Percentiles rank a stretch among this genome's conserved stretches.
These are phyloP conservation scores for Nycteola revayana DNA, from an alignment of 2,888 invertebrate genomes.

Conservation along the genomic window DNA sequence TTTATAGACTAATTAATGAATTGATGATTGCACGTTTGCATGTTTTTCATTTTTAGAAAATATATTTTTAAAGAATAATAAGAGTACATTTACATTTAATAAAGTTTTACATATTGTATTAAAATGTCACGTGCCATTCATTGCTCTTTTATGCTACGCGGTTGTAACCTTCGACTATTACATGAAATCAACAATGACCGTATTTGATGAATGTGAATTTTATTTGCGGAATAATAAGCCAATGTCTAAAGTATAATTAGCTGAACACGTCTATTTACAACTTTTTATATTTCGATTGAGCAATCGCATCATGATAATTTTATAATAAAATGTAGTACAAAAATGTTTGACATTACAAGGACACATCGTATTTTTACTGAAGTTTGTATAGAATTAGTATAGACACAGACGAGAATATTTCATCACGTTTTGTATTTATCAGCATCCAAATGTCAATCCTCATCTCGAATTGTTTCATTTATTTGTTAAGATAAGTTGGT, in stretches of 20 bases:
- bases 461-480: slow-evolving; percentile 27
- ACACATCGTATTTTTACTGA: slow-evolving; percentile 47
- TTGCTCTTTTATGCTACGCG: slow-evolving; percentile 18
- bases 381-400: slow-evolving; percentile 42
- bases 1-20: too few species aligned
- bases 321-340: slow-evolving; percentile 48
- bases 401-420: slow-evolving; percentile 31
- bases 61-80: slow-evolving; percentile 35
- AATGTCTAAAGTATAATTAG: slow-evolving; percentile 14
- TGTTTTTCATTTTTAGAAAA: slow-evolving; percentile 34
- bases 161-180: slow-evolving; percentile 18
- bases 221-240: slow-evolving; percentile 11
- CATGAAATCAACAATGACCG: slow-evolving; percentile 10
- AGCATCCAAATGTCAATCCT: slow-evolving; percentile 24
- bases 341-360: slow-evolving; percentile 46
- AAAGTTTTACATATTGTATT: slow-evolving; percentile 32
- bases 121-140: slow-evolving; percentile 48
- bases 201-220: slow-evolving; percentile 18
- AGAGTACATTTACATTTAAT: slow-evolving; percentile 30
- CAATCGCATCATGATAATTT: slow-evolving; percentile 37
- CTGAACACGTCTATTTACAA: slow-evolving; percentile 22
- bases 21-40: slow-evolving; percentile 31
- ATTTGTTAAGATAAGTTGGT: slow-evolving; percentile 20
- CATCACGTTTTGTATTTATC: slow-evolving; percentile 34
- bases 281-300: slow-evolving; percentile 32